Base-by-base conservation (phyloP, 1,140 invertebrate species). In the Apis dorsata region DNA sequence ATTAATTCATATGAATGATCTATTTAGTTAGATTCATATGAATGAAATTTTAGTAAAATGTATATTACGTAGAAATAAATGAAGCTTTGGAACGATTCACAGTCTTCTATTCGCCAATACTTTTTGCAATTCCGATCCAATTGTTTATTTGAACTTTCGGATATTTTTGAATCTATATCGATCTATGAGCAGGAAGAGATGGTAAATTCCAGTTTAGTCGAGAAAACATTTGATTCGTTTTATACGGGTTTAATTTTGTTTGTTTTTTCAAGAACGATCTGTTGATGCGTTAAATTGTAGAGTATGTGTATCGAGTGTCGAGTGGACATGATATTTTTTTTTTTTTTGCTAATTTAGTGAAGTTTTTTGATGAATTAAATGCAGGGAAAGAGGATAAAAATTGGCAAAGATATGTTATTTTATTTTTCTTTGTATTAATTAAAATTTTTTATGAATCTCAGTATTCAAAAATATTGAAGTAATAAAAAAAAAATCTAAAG, bases 61-160 rank as follows among this genome's bases (percentile, higher is more conserved):
- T 34, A 34, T 34, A 3, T 34, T 1, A 34, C 2, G 34, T 44
- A 34, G 51, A 76, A 76, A 65, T 65, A 76, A 76, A 76, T 49
- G 17, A 51, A 24, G 10, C 2, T 59, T 73, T 24, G 71, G 4
- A 1, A 49, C 60, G 15, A 17, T 11, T 51, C 60, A 3, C 51
- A 13, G 12, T 60, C 51, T 57, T 21, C 12, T 44, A 57, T 24
- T 65, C 10, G 49, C 60, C 8, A 34, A 76, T 65, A 51, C 28
- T 65, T 65, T 15, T 12, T 11, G 1, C 5, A 12, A 17, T 24
- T 49, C 2, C 11, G 15, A 5, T 51, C 12, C 19, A 63, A 62
- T 63, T 75, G 51, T 76, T 63, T 76, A 53, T 76, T 76, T 76
- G n/a, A 19, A 1, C 24, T 76, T 53, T 7, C 10, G 5, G 15